These are phyloP conservation scores for Elephas maximus DNA, from an alignment of 2,113 vertebrate species.

Conservation along the genomic window DNA sequence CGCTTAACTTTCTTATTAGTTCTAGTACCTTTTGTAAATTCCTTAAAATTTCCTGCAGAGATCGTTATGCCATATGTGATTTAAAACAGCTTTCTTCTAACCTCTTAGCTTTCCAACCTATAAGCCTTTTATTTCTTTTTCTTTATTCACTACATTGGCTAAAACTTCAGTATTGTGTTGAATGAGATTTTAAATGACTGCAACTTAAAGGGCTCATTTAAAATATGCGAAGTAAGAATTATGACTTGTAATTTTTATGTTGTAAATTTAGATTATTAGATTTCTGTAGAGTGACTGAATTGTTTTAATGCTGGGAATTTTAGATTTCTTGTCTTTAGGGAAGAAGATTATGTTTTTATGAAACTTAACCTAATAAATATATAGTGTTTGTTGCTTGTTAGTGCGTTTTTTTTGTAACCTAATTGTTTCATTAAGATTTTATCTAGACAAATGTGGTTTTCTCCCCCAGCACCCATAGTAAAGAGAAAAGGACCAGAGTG, in stretches of 20 bases:
- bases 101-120: not conserved
- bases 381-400: not conserved
- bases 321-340: not conserved
- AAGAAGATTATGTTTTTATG: not conserved
- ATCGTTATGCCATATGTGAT: not conserved
- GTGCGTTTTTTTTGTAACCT: not conserved
- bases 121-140: not conserved
- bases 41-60: not conserved
- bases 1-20: not conserved
- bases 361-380: not conserved
- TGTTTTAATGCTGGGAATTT: not conserved
- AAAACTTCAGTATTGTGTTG: not conserved
- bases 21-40: not conserved
- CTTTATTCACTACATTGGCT: not conserved
- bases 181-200: not conserved
- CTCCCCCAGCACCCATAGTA: not conserved
- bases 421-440: not conserved
- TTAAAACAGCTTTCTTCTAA: not conserved
- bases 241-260: not conserved
- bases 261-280: not conserved
- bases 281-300: not conserved
- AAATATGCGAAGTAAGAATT: not conserved
- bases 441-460: not conserved
- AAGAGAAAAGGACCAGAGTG: not conserved
- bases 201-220: not conserved